These are phyloP conservation scores for Saccostrea echinata DNA, from an alignment of 1,140 invertebrate species.

Conservation along the genomic window DNA sequence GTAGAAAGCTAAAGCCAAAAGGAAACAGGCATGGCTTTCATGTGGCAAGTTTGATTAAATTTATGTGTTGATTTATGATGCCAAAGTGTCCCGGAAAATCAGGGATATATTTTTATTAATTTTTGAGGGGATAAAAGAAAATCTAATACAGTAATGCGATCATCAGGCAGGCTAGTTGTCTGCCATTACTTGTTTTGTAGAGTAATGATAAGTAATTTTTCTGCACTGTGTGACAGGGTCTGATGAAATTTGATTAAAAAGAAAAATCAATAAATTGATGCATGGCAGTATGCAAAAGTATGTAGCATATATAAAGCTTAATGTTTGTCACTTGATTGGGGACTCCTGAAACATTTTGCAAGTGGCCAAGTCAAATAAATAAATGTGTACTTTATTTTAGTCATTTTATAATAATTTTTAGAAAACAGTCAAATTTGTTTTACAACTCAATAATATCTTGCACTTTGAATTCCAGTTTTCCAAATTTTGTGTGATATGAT, in stretches of 20 bases:
- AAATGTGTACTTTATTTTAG: no score
- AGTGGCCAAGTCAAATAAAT: no score
- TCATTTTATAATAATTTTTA: no score
- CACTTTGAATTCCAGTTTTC: no score
- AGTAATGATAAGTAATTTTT: conserved; percentile 15
- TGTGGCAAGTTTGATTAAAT: conserved; percentile 27
- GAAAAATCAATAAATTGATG: neutral
- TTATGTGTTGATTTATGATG: neutral
- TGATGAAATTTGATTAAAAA: neutral
- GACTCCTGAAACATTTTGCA: no score
- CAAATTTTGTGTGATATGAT: no score
- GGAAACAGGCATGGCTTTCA: neutral
- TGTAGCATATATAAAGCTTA: no score
- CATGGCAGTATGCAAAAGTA: neutral
- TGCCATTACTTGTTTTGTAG: neutral
- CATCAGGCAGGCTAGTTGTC: neutral
- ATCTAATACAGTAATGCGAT: neutral
- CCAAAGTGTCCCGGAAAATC: neutral
- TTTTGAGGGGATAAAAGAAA: conserved; percentile 10
- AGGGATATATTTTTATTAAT: neutral
- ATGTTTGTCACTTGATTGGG: no score
- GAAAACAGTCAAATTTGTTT: no score
- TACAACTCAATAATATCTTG: no score
- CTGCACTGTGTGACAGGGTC: neutral
- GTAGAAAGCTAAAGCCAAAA: neutral